Evolutionary conservation across 2,888 invertebrate species (phyloP), one percentile per base, ranked within the genome.

Genomic region (Myopa testacea): DNA sequence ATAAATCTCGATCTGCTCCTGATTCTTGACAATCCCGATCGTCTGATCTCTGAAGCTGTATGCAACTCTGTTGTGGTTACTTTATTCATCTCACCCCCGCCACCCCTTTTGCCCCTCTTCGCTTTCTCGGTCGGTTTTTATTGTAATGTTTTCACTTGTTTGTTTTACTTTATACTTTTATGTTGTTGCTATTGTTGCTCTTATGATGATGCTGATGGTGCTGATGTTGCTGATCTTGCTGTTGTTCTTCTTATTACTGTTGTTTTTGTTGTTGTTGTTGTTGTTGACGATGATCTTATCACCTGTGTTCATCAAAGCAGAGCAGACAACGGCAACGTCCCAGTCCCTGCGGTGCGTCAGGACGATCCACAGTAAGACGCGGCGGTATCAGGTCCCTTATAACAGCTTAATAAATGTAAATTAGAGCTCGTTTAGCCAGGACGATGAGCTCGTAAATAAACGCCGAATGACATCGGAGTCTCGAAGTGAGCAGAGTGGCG

Each of bases 321-420:
- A 62, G 19, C 19, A 38, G 60, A 14, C 50, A 50, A 14, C 50
- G 14, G 50, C 14, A 50, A 14, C 50, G 50, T n/a, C n/a, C 10
- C 50, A 50, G 50, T 14, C 50, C 14, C 10, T 14, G 14, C 50
- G 50, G 50, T 50, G 50, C 50, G 50, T 50, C 50, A 50, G 50
- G 50, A 26, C 26, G 26, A 50, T 50, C 50, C 50, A 1, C 50
- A 50, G 8, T 50, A 3, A 8, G 50, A 10, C 50, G 50, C 14
- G 10, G 50, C 14, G 10, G 50, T 50, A 50, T 73, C 50, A 37
- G 68, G 78, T 79, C 80, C 79, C 79, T 80, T 79, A 81, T 82
- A 86, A 87, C 87, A 87, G 86, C 87, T 87, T 87, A 86, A 87
- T 87, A 87, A 87, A 87, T 87, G 87, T 87, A 87, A 87, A 87